These are phyloP conservation scores for Eristalis arbustorum DNA, from an alignment of 2,888 invertebrate genomes.

Conservation along the genomic window DNA sequence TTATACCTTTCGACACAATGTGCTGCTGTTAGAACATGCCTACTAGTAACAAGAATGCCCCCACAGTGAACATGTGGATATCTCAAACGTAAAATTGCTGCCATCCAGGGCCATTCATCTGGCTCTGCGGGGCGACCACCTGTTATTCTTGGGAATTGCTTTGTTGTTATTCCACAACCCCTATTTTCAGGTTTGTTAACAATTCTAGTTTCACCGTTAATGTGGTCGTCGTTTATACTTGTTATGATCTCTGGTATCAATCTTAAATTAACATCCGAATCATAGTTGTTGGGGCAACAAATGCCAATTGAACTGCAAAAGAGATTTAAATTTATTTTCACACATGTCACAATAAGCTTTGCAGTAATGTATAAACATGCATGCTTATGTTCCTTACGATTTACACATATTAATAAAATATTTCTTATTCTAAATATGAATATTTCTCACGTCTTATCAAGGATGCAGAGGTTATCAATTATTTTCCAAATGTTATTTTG, in stretches of 20 bases:
- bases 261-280: slow-evolving; percentile 68
- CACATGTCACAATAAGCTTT: no score
- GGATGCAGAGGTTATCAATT: slow-evolving; percentile 86
- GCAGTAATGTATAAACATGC: no score
- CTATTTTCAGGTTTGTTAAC: slow-evolving; percentile 77
- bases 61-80: slow-evolving; percentile 86
- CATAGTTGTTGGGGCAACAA: slow-evolving; percentile 85
- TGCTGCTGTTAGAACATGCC: slow-evolving; percentile 83
- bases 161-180: slow-evolving; percentile 79
- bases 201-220: slow-evolving; percentile 71
- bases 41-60: slow-evolving; percentile 89
- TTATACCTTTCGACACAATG: slow-evolving; percentile 81
- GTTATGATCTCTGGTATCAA: slow-evolving; percentile 75
- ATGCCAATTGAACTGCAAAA: slow-evolving; percentile 83
- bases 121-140: slow-evolving; percentile 85
- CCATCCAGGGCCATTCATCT: slow-evolving; percentile 93
- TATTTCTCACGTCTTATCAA: slow-evolving; percentile 81
- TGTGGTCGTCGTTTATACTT: slow-evolving; percentile 64
- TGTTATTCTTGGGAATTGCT: slow-evolving; percentile 81
- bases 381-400: no score
- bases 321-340: background rate
- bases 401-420: no score
- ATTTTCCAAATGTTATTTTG: slow-evolving; percentile 83
- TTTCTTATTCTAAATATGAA: background rate
- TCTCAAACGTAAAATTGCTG: slow-evolving; percentile 85